Percentiles rank a stretch among this genome's conserved stretches.
Conservation (phyloP, 2,888 invertebrate species). For the Baronia brevicornis region DNA sequence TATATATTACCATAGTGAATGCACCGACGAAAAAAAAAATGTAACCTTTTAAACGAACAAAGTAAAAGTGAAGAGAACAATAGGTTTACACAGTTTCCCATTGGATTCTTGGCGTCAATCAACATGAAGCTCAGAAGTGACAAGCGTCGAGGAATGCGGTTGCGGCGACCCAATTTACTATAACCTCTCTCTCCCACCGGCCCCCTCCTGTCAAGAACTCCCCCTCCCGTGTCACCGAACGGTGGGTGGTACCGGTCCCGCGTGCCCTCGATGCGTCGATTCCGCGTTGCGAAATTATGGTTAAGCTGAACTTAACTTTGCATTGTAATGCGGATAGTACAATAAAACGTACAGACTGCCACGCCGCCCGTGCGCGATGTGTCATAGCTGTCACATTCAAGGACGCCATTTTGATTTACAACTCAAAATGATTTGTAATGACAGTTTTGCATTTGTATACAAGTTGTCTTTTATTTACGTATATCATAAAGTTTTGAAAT, state of each 20-base stretch:
- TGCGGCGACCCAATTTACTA: conserved; percentile 59
- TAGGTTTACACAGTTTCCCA: conserved; percentile 3
- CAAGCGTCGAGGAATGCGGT: conserved; percentile 57
- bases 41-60: background rate
- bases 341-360: conserved; percentile 10
- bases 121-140: conserved; percentile 45
- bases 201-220: conserved; percentile 12
- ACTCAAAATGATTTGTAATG: conserved; percentile 25
- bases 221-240: conserved; percentile 26
- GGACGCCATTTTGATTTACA: conserved; percentile 12
- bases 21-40: background rate
- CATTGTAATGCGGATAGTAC: conserved; percentile 2
- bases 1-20: background rate
- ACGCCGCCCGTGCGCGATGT: too few relatives aligned
- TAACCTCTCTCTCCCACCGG: conserved; percentile 27
- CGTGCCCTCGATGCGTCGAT: conserved; percentile 59
- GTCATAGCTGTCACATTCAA: conserved; percentile 9
- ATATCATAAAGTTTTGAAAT: background rate
- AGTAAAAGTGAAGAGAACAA: conserved; percentile 5
- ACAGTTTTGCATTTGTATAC: conserved; percentile 17
- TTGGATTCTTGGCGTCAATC: conserved; percentile 11
- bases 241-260: conserved; percentile 44
- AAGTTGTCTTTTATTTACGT: too few relatives aligned
- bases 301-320: conserved; percentile 9
- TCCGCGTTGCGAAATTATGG: conserved; percentile 48